A percentile compares a stretch with the other conserved stretches of the same genome.
Evolutionary conservation across 2,888 invertebrate species (phyloP).

Genomic region (Aphodius granarius): DNA sequence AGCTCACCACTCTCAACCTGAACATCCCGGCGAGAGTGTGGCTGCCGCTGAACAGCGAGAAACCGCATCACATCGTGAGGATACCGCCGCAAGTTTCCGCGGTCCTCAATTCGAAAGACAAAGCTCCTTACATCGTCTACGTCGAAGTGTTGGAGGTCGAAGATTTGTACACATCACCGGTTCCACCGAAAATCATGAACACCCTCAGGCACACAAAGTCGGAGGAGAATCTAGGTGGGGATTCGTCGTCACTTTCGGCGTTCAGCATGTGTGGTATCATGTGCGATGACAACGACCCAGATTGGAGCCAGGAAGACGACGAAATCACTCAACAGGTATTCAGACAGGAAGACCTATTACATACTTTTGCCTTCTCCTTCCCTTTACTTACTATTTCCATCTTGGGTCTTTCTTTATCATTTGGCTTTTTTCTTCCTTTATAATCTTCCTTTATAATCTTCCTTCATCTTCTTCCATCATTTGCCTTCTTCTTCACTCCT

Average conservation of each 20-base stretch:
- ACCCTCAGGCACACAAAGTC: constrained; percentile 89
- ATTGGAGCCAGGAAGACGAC: constrained; percentile 96
- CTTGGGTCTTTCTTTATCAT: too few species aligned
- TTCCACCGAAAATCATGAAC: constrained; percentile 88
- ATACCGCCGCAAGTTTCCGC: constrained; percentile 97
- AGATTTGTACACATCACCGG: constrained; percentile 78
- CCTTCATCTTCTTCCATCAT: too few species aligned
- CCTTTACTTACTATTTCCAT: too few species aligned
- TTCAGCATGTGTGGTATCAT: constrained; percentile 60
- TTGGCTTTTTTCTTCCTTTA: too few species aligned
- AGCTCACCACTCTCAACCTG: constrained; percentile 89
- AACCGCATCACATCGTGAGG: constrained; percentile 90
- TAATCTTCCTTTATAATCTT: constrained; percentile 2
- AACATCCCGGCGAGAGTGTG: constrained; percentile 98
- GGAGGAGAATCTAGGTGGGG: constrained; percentile 78
- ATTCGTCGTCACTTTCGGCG: constrained; percentile 51
- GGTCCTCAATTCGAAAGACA: constrained; percentile 98
- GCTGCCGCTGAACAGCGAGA: constrained; percentile 87
- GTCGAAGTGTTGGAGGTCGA: constrained; percentile 93
- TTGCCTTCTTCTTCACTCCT: too few species aligned
- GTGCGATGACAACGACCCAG: constrained; percentile 62
- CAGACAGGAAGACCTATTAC: too few species aligned
- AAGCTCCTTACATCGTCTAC: constrained; percentile 98
- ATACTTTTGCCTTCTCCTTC: too few species aligned
- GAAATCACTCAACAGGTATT: constrained; percentile 83